Evolutionary conservation across 2,888 invertebrate species (phyloP).

Genomic region (Xylota sylvarum): DNA sequence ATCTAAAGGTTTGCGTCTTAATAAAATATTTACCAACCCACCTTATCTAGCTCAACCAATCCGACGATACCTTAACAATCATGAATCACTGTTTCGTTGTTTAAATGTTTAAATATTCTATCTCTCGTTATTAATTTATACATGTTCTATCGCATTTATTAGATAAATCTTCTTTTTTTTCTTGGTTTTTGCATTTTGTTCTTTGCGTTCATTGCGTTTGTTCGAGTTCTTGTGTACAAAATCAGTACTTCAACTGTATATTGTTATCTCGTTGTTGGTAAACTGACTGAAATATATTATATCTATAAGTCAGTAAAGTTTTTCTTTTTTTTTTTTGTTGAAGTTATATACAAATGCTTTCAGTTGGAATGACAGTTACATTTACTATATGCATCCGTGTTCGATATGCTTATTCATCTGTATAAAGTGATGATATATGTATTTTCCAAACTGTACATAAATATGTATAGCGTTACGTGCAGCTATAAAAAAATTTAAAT

Average conservation of each 20-base stretch:
- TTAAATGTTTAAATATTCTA: slow-evolving; percentile 8
- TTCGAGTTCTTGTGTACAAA: slow-evolving; percentile 67
- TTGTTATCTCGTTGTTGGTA: slow-evolving; percentile 24
- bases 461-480: slow-evolving; percentile 2
- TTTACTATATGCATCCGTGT: slow-evolving; percentile 62
- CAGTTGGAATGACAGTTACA: slow-evolving; percentile 62
- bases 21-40: background rate
- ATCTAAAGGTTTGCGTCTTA: too few relatives aligned
- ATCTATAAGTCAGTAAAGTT: slow-evolving; percentile 23
- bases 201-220: slow-evolving; percentile 64
- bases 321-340: slow-evolving; percentile 12
- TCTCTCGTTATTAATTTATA: background rate
- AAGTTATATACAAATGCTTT: slow-evolving; percentile 14
- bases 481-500: background rate
- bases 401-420: slow-evolving; percentile 63
- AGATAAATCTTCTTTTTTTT: slow-evolving; percentile 42
- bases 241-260: slow-evolving; percentile 29
- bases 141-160: background rate
- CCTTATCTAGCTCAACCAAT: slow-evolving; percentile 16
- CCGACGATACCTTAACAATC: slow-evolving; percentile 30
- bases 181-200: slow-evolving; percentile 76
- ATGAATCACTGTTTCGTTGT: slow-evolving; percentile 7
- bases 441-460: slow-evolving; percentile 19
- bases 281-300: slow-evolving; percentile 31
- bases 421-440: slow-evolving; percentile 34